Evolutionary conservation across 2,797 vertebrate species (phyloP).

Genomic region (Neoniphon sammara): DNA sequence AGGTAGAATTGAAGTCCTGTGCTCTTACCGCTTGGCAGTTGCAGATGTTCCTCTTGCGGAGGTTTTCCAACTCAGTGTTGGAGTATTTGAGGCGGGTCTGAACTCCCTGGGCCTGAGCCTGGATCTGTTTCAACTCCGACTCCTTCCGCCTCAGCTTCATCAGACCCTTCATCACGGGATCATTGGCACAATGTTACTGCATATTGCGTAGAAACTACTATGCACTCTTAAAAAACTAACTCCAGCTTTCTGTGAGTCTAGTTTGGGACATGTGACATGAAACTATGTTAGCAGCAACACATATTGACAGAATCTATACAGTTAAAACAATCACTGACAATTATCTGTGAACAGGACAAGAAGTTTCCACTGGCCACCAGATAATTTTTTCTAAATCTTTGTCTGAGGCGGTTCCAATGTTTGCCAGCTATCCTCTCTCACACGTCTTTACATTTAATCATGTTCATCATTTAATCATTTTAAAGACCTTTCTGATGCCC

Average conservation of each 20-base stretch:
- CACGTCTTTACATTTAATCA: no score
- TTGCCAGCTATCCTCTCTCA: no score
- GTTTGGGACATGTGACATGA: no score
- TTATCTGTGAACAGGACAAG: neutral
- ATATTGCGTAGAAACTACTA: neutral
- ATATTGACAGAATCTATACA: no score
- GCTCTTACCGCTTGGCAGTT: conserved; percentile 81
- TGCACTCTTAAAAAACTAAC: neutral
- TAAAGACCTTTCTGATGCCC: no score
- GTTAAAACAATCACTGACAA: neutral
- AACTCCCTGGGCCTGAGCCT: conserved; percentile 84
- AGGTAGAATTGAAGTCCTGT: neutral
- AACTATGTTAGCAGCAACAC: no score
- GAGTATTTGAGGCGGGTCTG: conserved; percentile 92
- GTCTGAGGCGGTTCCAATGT: no score
- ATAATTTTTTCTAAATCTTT: no score
- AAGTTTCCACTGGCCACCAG: neutral
- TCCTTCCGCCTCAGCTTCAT: conserved; percentile 89
- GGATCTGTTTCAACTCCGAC: conserved; percentile 87
- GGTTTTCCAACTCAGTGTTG: conserved; percentile 86
- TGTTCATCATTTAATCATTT: no score
- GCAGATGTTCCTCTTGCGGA: conserved; percentile 85
- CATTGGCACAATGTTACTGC: neutral
- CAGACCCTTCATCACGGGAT: conserved; percentile 81
- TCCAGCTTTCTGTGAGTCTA: neutral